These are phyloP conservation scores for Tyria jacobaeae DNA, from an alignment of 2,888 invertebrate species.

Conservation along the genomic window DNA sequence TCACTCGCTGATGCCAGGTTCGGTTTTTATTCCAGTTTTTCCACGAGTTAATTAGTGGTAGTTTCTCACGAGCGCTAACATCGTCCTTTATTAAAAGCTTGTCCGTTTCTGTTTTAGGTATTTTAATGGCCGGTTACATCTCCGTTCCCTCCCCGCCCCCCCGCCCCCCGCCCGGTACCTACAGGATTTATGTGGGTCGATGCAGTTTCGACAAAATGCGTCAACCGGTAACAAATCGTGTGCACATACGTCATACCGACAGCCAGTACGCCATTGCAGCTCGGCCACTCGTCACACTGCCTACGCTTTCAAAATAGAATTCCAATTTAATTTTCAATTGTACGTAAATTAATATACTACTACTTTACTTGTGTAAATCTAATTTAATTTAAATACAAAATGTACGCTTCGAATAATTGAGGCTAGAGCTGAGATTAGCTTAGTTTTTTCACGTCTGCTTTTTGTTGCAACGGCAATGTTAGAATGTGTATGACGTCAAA, in stretches of 20 bases:
- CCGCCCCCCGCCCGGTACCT: constrained; percentile 16
- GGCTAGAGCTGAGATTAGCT: no score
- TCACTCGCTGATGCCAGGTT: constrained; percentile 5
- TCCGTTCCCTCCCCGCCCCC: constrained; percentile 18
- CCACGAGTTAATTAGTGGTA: constrained; percentile 67
- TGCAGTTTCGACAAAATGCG: constrained; percentile 58
- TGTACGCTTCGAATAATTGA: no score
- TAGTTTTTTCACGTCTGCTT: no score
- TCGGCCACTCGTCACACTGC: no score
- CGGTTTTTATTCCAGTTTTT: constrained; percentile 47
- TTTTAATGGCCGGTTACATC: constrained; percentile 72
- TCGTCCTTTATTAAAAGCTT: constrained; percentile 60
- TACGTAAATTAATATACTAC: no score
- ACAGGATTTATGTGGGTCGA: constrained; percentile 55
- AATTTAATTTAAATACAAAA: no score
- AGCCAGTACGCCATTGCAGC: no score
- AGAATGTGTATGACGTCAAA: constrained; percentile 1
- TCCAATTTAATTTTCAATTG: no score
- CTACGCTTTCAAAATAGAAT: no score
- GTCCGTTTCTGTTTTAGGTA: constrained; percentile 68
- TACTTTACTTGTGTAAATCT: no score
- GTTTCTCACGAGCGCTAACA: constrained; percentile 70
- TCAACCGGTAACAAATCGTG: constrained; percentile 41
- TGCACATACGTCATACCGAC: constrained; percentile 12
- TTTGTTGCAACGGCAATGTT: no score